Percentiles rank a stretch among this genome's conserved stretches.
phyloP scores from a whole-genome alignment of 1,140 invertebrate genomes.

The Aphaenogaster rudis region DNA sequence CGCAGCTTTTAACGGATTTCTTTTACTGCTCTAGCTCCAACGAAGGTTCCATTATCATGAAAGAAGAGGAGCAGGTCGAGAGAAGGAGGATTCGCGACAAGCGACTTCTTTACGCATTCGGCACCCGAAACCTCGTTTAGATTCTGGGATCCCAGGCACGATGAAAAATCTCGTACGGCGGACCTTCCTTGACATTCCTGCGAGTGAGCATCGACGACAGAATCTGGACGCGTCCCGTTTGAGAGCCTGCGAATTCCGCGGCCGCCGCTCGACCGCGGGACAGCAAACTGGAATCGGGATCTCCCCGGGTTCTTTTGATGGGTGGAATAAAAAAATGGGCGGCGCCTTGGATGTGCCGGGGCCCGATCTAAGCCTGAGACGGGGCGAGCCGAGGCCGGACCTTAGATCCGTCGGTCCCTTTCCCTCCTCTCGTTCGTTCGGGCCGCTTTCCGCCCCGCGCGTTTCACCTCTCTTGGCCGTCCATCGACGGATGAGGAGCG shows the following conservation, averaged over 20 bases:
- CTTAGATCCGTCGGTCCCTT: slow-evolving; percentile 75
- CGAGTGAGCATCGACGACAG: slow-evolving; percentile 57
- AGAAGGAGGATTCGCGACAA: neutral
- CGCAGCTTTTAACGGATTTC: neutral
- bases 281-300: slow-evolving; percentile 24
- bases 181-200: slow-evolving; percentile 66
- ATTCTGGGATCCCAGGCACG: slow-evolving; percentile 19
- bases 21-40: neutral
- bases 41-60: slow-evolving; percentile 50
- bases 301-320: slow-evolving; percentile 61
- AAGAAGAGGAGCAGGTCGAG: neutral
- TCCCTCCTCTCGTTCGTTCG: slow-evolving; percentile 45
- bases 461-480: neutral
- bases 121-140: slow-evolving; percentile 45
- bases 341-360: slow-evolving; percentile 82
- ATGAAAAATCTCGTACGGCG: slow-evolving; percentile 61
- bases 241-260: slow-evolving; percentile 69
- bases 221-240: slow-evolving; percentile 66
- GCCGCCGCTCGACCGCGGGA: neutral
- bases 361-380: slow-evolving; percentile 72
- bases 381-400: slow-evolving; percentile 77
- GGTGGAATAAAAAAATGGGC: slow-evolving; percentile 84
- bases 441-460: slow-evolving; percentile 30
- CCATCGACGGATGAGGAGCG: slow-evolving; percentile 13
- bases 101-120: slow-evolving; percentile 50